A percentile compares a stretch with the other conserved stretches of the same genome.
phyloP scores from a whole-genome alignment of 2,888 invertebrate genomes.

The Cremastinae sp. region DNA sequence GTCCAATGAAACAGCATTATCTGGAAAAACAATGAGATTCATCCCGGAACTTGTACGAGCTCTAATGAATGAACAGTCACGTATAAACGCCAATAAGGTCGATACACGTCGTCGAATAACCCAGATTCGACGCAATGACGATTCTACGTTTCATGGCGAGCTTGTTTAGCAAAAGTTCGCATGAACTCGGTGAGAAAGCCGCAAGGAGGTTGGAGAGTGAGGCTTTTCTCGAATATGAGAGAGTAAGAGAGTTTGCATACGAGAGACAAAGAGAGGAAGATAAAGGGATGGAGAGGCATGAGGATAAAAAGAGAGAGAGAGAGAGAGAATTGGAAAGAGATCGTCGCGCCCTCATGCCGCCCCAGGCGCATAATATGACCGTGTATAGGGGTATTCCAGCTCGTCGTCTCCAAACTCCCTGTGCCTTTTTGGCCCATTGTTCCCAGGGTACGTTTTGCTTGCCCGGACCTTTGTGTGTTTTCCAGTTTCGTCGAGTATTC shows the following conservation, averaged over 20 bases:
- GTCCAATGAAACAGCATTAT: too few species aligned
- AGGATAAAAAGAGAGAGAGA: conserved; percentile 37
- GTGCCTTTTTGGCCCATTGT: conserved; percentile 73
- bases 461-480: conserved; percentile 73
- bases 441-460: conserved; percentile 73
- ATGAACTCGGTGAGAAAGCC: conserved; percentile 24
- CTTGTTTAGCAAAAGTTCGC: conserved; percentile 41
- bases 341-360: conserved; percentile 67
- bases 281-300: conserved; percentile 28
- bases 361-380: conserved; percentile 72
- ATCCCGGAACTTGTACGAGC: too few species aligned
- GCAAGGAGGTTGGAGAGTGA: conserved; percentile 33
- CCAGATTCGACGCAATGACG: too few species aligned
- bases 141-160: too few species aligned
- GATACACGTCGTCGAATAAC: too few species aligned
- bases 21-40: too few species aligned
- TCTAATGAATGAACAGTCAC: too few species aligned
- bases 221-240: too few species aligned
- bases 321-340: conserved; percentile 4
- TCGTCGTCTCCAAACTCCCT: conserved; percentile 24
- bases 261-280: conserved; percentile 47
- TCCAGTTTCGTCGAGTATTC: conserved; percentile 67
- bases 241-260: conserved; percentile 50
- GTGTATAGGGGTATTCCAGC: conserved; percentile 58
- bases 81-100: too few species aligned